Base-by-base conservation (phyloP, 1,140 invertebrate genomes). In the Drosophila sulfurigaster region DNA sequence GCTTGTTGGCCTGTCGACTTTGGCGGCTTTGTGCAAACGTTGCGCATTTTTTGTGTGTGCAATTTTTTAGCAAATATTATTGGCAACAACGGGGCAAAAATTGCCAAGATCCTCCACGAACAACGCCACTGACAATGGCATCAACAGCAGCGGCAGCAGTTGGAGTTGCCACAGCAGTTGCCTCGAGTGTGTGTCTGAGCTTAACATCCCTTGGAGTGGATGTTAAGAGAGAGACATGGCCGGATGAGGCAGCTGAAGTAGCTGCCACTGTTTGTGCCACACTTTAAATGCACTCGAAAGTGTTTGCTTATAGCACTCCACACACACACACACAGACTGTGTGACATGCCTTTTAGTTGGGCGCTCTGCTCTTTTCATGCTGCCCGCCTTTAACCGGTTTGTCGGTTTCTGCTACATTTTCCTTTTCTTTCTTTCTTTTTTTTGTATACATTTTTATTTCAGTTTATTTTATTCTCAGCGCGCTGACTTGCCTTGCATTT, bases 201-300 rank as follows among this genome's bases (percentile, higher is more conserved):
- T 82, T 87, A 86, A 79, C 82, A 67, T 85, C 38, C 65, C 59
- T 48, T 49, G 64, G 58, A 62, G 41, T 62, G 71, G 51, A 54
- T 46, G 68, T 51, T 41, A 28, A 49, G 45, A 75, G 30, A 46
- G 38, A 41, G 25, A 30, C 20, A 20, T 6, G 41, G n/a, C 41
- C 20, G 57, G 48, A 60, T 59, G 45, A 46, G 79, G 70, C 41
- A 57, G 60, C 73, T 87, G 82, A 79, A 86, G 82, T 86, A 79
- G 82, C 79, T 83, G 85, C 70, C 79, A 68, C 78, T 78, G 81
- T 85, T 83, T 78, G 78, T 83, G 83, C 83, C 83, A 74, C 78
- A 88, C 83, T 88, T 88, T 88, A 89, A 89, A 88, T 88, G 83
- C 83, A 88, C 83, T 88, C 69, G 73, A 83, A 81, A 83, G 70